Evolutionary conservation across 1,140 invertebrate genomes (phyloP).

Genomic region (Drosophila quadrilineata): DNA sequence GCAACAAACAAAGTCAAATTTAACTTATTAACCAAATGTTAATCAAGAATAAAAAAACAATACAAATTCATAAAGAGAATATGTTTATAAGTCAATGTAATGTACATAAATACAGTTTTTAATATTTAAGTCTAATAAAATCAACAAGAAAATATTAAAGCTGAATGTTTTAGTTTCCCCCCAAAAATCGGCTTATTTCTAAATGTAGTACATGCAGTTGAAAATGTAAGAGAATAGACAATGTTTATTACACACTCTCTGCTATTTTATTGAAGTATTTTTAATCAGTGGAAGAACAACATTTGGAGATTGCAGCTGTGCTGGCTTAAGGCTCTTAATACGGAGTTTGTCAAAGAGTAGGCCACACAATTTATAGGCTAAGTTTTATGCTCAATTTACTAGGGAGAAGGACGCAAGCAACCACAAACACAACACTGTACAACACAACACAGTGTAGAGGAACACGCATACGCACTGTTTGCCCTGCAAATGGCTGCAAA

Average conservation of each 20-base stretch:
- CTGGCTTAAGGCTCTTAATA: background rate
- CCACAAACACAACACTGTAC: constrained; percentile 17
- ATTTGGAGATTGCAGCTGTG: constrained; percentile 27
- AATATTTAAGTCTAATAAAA: too few relatives aligned
- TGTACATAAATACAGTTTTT: too few relatives aligned
- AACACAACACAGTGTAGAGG: constrained; percentile 6
- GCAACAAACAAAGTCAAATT: constrained; percentile 52
- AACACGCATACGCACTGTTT: constrained; percentile 76
- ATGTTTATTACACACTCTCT: background rate
- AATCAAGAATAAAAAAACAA: constrained; percentile 33
- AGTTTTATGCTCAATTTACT: constrained; percentile 54
- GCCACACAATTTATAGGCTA: constrained; percentile 38
- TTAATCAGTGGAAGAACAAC: constrained; percentile 47
- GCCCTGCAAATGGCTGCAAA: constrained; percentile 59
- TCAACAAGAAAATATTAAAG: too few relatives aligned
- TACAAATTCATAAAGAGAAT: constrained; percentile 20
- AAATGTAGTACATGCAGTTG: background rate
- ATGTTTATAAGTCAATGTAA: constrained; percentile 56
- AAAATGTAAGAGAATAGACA: too few relatives aligned
- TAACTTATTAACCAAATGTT: constrained; percentile 71
- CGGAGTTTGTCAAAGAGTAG: constrained; percentile 1
- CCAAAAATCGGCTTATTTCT: too few relatives aligned
- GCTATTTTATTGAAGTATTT: constrained; percentile 39
- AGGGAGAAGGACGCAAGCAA: constrained; percentile 45
- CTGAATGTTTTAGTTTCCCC: too few relatives aligned